Base-by-base conservation (phyloP, 1,140 invertebrate genomes). In the Drosophila hydei region DNA sequence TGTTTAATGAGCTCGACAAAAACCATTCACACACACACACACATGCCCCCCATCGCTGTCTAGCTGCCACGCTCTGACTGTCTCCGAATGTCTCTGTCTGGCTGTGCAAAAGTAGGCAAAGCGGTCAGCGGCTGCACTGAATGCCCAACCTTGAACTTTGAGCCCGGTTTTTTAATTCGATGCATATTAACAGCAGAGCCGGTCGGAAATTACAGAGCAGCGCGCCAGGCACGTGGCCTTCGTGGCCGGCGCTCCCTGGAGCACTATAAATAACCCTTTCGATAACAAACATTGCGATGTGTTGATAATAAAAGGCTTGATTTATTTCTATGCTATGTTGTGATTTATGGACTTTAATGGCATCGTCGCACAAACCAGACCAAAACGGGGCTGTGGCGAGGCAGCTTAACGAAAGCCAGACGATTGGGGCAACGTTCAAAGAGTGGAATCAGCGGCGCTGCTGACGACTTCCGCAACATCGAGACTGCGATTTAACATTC, bases 301-400 rank as follows among this genome's bases (percentile, higher is more conserved):
- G 83, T 88, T 87, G 83, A 87, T 87, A 87, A 87, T 87, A 87
- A 87, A 87, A 88, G 83, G 83, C 83, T 87, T 87, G 83, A 87
- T 87, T 87, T 87, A 87, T 87, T 87, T 87, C 83, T 88, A 88
- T 88, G 83, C 83, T 76, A 88, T 81, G 83, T 81, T 88, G 83
- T 87, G 83, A 87, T 87, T 87, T 87, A 87, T 87, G 83, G 73
- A 74, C 83, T 87, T 88, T 87, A 87, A 87, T 88, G 83, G 78
- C 78, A 58, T 52, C 63, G 73, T 61, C 60, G 54, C 30, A 54
- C 59, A 14, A 42, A 19, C 33, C 45, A 43, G 23, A 43, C 40
- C 58, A 64, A 64, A 40, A 14, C 18, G 25, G 54, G 50, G 38
- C 19, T 56, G 27, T 19, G 51, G 18, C 18, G 38, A 14, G 0